Percentiles rank a stretch among this genome's conserved stretches.
phyloP scores from a whole-genome alignment of 2,888 invertebrate genomes.

The Noctua comes region DNA sequence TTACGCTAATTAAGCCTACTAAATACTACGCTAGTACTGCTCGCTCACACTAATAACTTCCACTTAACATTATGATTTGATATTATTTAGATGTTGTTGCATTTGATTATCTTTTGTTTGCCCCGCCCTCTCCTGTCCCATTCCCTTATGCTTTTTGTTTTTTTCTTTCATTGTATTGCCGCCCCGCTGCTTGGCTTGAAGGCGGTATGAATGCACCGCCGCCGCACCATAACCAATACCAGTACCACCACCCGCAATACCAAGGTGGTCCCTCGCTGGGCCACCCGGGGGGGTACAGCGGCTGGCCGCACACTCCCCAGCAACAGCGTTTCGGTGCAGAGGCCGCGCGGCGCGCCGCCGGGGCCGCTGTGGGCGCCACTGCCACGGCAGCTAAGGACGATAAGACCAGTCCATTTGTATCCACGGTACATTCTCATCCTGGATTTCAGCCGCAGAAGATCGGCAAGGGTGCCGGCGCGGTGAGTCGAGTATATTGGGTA shows the following conservation, averaged over 20 bases:
- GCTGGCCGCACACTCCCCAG: conserved; percentile 77
- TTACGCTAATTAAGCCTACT: conserved; percentile 81
- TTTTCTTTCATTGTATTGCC: conserved; percentile 90
- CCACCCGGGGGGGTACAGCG: conserved; percentile 77
- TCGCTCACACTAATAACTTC: conserved; percentile 78
- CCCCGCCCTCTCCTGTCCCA: conserved; percentile 80
- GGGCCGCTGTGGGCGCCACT: conserved; percentile 69
- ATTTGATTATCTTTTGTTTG: conserved; percentile 83
- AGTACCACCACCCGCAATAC: conserved; percentile 90
- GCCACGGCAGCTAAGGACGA: conserved; percentile 88
- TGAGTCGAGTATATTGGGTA: conserved; percentile 78
- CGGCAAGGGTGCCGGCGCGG: conserved; percentile 92
- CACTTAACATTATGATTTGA: conserved; percentile 75
- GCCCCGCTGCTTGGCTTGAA: conserved; percentile 90
- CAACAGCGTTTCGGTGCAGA: conserved; percentile 90
- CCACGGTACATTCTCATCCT: conserved; percentile 97
- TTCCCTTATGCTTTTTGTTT: conserved; percentile 88
- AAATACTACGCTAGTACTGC: conserved; percentile 80
- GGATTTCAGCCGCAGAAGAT: conserved; percentile 98
- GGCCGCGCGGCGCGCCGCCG: conserved; percentile 82
- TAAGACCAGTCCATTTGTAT: conserved; percentile 96
- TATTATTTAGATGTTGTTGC: conserved; percentile 71
- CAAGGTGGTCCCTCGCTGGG: conserved; percentile 83
- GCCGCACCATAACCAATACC: conserved; percentile 89
- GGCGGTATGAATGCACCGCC: conserved; percentile 91